These are phyloP conservation scores for Hyla sarda DNA, from an alignment of 2,113 vertebrate species.

Conservation along the genomic window DNA sequence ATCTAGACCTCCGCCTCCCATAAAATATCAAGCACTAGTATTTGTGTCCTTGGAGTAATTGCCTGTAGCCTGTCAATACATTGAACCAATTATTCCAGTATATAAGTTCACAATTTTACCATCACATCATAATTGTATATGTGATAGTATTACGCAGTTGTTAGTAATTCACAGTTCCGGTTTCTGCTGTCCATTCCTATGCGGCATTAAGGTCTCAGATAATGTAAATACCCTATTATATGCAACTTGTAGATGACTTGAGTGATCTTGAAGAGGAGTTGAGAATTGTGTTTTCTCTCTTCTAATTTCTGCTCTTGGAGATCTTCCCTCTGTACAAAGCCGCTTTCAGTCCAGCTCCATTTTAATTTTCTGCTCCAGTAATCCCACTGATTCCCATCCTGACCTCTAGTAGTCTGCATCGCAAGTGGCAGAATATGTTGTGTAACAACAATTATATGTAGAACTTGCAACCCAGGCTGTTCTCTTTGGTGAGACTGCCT, in stretches of 20 bases:
- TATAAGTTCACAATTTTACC: not conserved
- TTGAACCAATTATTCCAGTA: too few relatives aligned
- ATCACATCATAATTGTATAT: too few relatives aligned
- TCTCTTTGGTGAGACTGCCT: not conserved
- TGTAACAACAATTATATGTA: not conserved
- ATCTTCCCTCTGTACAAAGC: not conserved
- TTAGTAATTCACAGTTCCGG: not conserved
- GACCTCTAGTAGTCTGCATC: not conserved
- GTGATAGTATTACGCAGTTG: not conserved
- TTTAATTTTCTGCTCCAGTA: constrained; percentile 42
- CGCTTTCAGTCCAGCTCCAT: constrained; percentile 2
- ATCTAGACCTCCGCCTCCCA: too few relatives aligned
- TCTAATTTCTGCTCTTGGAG: not conserved
- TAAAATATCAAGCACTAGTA: too few relatives aligned
- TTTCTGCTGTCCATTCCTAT: not conserved
- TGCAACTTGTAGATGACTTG: not conserved
- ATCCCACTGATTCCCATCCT: not conserved
- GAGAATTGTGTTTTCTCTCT: not conserved
- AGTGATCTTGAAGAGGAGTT: not conserved
- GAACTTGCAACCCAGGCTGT: not conserved
- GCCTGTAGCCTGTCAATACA: not conserved
- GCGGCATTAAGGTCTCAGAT: not conserved
- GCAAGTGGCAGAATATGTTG: not conserved
- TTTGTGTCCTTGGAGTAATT: not conserved
- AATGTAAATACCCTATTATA: not conserved